Conservation (phyloP, 2,888 invertebrate species). For the Megamerina dolium region DNA sequence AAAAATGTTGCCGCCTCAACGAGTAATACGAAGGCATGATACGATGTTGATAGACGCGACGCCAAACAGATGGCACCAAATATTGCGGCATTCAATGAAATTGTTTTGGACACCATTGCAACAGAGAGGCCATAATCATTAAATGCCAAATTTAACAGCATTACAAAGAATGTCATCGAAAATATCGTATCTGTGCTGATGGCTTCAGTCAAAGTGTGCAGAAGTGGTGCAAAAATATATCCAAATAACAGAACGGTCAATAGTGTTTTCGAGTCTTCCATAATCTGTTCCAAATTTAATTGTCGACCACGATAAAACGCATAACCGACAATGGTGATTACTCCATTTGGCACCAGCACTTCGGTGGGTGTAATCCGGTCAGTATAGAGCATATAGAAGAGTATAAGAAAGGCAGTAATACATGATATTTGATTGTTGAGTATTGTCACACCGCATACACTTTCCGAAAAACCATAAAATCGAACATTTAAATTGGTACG, state of each 20-base stretch:
- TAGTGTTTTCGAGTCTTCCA: conserved; percentile 69
- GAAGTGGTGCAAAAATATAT: conserved; percentile 81
- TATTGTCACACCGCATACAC: conserved; percentile 68
- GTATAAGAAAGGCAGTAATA: conserved; percentile 65
- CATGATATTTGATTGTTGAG: conserved; percentile 76
- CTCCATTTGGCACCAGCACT: conserved; percentile 56
- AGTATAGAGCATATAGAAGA: conserved; percentile 69
- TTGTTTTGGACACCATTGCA: conserved; percentile 81
- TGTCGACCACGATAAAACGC: conserved; percentile 51
- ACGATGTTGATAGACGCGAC: conserved; percentile 78
- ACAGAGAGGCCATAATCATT: conserved; percentile 84
- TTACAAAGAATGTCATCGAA: conserved; percentile 82
- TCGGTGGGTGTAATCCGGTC: conserved; percentile 60
- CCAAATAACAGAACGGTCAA: conserved; percentile 79
- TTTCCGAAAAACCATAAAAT: conserved; percentile 64
- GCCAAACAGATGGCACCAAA: conserved; percentile 94
- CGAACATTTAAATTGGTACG: conserved; percentile 75
- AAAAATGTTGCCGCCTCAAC: conserved; percentile 84
- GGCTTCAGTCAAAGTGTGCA: conserved; percentile 92
- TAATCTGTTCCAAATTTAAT: conserved; percentile 30
- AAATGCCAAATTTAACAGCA: conserved; percentile 81
- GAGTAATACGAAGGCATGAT: conserved; percentile 85
- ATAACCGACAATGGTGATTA: conserved; percentile 59
- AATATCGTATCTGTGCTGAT: conserved; percentile 97
- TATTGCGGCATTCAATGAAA: conserved; percentile 91